phyloP scores from a whole-genome alignment of 2,797 vertebrate species.

The Acestrorhynchus altus region DNA sequence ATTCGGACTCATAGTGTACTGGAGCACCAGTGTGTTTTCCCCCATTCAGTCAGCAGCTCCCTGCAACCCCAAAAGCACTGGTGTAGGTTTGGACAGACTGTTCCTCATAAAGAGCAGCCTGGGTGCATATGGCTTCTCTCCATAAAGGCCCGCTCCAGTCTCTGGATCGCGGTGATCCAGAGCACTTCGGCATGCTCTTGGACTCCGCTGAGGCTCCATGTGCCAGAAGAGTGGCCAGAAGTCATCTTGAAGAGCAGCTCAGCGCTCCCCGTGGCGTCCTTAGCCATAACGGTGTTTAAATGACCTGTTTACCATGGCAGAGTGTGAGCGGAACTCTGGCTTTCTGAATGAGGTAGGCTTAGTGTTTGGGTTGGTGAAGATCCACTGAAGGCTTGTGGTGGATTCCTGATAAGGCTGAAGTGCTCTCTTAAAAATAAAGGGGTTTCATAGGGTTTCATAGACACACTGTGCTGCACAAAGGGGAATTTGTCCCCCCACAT shows the following conservation, averaged over 20 bases:
- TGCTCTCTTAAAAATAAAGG: too few species aligned
- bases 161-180: slow-evolving; percentile 43
- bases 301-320: slow-evolving; percentile 45
- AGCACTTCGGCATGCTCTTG: slow-evolving; percentile 40
- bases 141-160: slow-evolving; percentile 39
- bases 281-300: slow-evolving; percentile 43
- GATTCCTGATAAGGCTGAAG: slow-evolving; percentile 25
- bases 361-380: slow-evolving; percentile 44
- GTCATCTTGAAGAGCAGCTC: slow-evolving; percentile 42
- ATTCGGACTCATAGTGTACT: too few species aligned
- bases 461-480: too few species aligned
- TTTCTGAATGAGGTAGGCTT: slow-evolving; percentile 37
- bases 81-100: slow-evolving; percentile 28
- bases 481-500: too few species aligned
- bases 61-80: slow-evolving; percentile 10
- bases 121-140: slow-evolving; percentile 31
- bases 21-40: slow-evolving; percentile 5
- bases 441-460: too few species aligned
- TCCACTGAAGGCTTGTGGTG: slow-evolving; percentile 39
- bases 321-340: slow-evolving; percentile 26
- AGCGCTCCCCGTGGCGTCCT: slow-evolving; percentile 10
- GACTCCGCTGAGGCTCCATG: slow-evolving; percentile 20
- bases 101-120: slow-evolving; percentile 25
- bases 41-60: background rate
- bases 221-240: slow-evolving; percentile 39